Evolutionary conservation across 2,113 vertebrate genomes (phyloP).

Genomic region (Chloebia gouldiae): DNA sequence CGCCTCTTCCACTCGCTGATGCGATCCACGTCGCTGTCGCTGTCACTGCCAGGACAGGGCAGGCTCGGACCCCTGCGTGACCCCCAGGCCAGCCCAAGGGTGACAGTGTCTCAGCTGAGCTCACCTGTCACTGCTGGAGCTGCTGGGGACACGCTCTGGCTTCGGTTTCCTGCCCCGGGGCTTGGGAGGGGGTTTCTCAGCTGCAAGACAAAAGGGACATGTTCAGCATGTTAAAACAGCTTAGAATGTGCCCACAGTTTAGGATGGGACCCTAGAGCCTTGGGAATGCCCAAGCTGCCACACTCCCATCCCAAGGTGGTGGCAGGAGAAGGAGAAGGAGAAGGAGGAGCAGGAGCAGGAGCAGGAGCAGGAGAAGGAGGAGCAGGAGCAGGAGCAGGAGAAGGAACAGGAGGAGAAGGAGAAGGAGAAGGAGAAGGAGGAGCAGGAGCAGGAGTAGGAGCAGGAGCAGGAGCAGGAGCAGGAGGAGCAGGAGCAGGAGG

Average conservation of each 20-base stretch:
- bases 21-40: conserved; percentile 88
- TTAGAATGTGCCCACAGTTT: background rate
- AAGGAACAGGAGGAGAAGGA: too few species aligned
- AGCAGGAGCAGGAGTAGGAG: background rate
- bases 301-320: background rate
- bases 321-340: background rate
- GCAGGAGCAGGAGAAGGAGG: too few species aligned
- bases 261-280: background rate
- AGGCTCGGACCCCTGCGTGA: background rate
- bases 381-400: background rate
- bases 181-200: conserved; percentile 88
- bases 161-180: conserved; percentile 87
- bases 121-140: conserved; percentile 92
- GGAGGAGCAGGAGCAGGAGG: background rate
- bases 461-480: background rate
- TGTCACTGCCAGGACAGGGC: conserved; percentile 39
- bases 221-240: background rate
- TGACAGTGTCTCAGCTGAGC: background rate
- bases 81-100: background rate
- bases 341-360: too few species aligned
- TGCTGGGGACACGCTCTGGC: conserved; percentile 76
- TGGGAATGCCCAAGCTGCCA: background rate
- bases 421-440: background rate
- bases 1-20: conserved; percentile 96
- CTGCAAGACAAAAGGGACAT: background rate